Conservation (phyloP, 2,797 vertebrate species). For the Alcedo atthis region DNA sequence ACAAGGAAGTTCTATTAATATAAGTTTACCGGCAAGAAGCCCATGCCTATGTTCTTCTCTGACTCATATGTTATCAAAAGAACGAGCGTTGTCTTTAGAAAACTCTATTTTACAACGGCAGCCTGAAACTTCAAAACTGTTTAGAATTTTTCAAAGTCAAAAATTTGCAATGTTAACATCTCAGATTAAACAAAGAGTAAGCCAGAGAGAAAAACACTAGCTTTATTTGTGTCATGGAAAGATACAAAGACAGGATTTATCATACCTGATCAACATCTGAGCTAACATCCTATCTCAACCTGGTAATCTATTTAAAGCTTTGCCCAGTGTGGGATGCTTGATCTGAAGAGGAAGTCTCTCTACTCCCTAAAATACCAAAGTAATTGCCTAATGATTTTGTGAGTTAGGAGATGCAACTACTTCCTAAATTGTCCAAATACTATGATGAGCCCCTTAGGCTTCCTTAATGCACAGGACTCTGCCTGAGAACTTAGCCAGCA, state of each 20-base stretch:
- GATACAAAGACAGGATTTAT: background rate
- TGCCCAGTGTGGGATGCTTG: background rate
- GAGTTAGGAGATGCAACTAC: background rate
- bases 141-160: slow-evolving; percentile 34
- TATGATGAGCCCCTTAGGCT: background rate
- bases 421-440: slow-evolving; percentile 24
- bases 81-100: background rate
- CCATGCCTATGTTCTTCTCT: background rate
- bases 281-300: background rate
- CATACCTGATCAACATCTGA: slow-evolving; percentile 7
- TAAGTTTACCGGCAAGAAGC: slow-evolving; percentile 32
- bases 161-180: slow-evolving; percentile 3
- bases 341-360: background rate
- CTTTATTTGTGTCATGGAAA: background rate
- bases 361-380: slow-evolving; percentile 11
- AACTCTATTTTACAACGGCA: slow-evolving; percentile 27
- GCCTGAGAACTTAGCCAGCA: background rate
- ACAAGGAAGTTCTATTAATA: slow-evolving; percentile 60
- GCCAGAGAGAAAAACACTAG: background rate
- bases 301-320: slow-evolving; percentile 9
- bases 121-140: slow-evolving; percentile 42
- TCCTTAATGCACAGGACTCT: background rate
- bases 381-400: background rate
- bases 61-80: slow-evolving; percentile 54
- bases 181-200: slow-evolving; percentile 17